A percentile compares a stretch with the other conserved stretches of the same genome.
Evolutionary conservation across 2,113 vertebrate genomes (phyloP).

Genomic region (Nesoenas mayeri): DNA sequence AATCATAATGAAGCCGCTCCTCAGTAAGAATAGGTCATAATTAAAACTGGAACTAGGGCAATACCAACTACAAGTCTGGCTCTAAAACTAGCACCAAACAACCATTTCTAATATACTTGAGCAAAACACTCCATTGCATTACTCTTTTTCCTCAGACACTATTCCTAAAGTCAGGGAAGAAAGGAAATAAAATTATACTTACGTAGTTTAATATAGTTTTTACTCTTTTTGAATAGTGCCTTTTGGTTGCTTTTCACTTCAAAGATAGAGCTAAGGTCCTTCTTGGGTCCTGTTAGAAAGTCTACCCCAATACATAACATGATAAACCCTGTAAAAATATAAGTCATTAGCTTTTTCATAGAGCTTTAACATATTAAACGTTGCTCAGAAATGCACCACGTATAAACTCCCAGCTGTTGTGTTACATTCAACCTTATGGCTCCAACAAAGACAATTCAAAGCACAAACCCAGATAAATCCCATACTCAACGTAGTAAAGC

Average conservation of each 20-base stretch:
- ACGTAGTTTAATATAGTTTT: conserved; percentile 68
- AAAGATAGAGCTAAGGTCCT: conserved; percentile 56
- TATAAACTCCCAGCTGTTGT: background rate
- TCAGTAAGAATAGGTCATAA: background rate
- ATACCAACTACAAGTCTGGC: background rate
- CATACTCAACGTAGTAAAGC: background rate
- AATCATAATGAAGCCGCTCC: background rate
- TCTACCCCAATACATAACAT: conserved; percentile 68
- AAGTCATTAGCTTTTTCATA: background rate
- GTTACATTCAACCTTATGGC: background rate
- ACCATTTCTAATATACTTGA: background rate
- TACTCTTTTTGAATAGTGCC: conserved; percentile 57
- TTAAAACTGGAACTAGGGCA: background rate
- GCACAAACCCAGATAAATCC: background rate
- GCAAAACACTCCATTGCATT: background rate
- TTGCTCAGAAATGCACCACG: background rate
- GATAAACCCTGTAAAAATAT: conserved; percentile 65
- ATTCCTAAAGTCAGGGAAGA: background rate
- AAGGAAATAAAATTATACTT: conserved; percentile 64
- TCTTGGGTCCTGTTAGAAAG: conserved; percentile 56
- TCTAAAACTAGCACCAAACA: background rate
- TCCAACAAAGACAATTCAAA: background rate
- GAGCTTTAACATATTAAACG: background rate
- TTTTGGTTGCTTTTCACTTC: conserved; percentile 68
- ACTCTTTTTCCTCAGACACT: background rate